Evolutionary conservation across 2,113 vertebrate species (phyloP).

Genomic region (Amazona vittata): DNA sequence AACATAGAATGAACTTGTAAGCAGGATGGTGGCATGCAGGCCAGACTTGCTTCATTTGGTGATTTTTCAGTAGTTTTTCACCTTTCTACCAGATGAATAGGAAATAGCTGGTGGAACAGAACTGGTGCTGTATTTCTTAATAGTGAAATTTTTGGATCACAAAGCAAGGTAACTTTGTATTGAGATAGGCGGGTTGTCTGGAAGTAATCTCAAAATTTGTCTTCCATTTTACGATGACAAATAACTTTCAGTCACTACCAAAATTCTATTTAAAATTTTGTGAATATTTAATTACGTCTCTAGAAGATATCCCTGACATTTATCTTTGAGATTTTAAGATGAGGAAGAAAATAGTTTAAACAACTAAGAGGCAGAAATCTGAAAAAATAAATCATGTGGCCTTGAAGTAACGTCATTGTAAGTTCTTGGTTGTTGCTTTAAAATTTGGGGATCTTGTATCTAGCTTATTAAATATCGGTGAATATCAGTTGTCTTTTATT

Average conservation of each 20-base stretch:
- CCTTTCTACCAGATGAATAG: neutral
- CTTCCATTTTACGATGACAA: neutral
- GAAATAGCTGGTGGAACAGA: neutral
- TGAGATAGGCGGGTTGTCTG: neutral
- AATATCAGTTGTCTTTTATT: neutral
- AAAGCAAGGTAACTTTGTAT: neutral
- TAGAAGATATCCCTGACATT: neutral
- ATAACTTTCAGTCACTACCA: neutral
- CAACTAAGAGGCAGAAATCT: neutral
- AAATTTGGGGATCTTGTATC: neutral
- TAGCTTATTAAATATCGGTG: fast-evolving
- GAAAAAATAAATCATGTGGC: neutral
- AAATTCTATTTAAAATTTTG: neutral
- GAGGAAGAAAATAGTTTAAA: neutral
- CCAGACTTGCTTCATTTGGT: neutral
- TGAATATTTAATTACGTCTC: neutral
- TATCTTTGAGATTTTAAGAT: neutral
- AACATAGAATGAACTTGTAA: neutral
- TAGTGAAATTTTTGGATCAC: neutral
- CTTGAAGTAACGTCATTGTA: neutral
- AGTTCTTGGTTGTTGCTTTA: neutral
- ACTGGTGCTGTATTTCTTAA: neutral
- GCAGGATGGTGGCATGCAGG: neutral
- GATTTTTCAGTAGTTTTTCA: neutral
- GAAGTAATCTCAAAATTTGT: neutral